Percentiles rank a stretch among this genome's conserved stretches.
phyloP scores from a whole-genome alignment of 2,888 invertebrate species.

The Drosophila gaucha region DNA sequence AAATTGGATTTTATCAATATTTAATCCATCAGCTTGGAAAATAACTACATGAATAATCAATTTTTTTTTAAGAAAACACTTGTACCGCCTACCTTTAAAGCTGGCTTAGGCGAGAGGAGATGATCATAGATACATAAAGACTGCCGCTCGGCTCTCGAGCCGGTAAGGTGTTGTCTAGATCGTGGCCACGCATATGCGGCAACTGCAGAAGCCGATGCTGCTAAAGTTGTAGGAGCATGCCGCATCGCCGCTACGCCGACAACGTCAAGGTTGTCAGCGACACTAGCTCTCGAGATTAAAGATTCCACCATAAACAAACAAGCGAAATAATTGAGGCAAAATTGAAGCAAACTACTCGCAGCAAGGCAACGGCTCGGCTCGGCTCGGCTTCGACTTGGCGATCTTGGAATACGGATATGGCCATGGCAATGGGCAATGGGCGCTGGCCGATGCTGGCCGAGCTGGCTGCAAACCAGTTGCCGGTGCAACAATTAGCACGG shows the following conservation, averaged over 20 bases:
- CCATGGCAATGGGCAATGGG: slow-evolving; percentile 46
- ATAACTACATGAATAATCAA: slow-evolving; percentile 74
- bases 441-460: slow-evolving; percentile 4
- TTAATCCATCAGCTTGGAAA: slow-evolving; percentile 39
- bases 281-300: slow-evolving; percentile 73
- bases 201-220: slow-evolving; percentile 40
- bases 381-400: slow-evolving; percentile 28
- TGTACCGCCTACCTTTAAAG: slow-evolving; percentile 30
- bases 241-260: slow-evolving; percentile 17
- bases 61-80: slow-evolving; percentile 70
- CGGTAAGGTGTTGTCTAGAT: slow-evolving; percentile 72
- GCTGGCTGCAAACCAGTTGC: slow-evolving; percentile 60
- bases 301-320: slow-evolving; percentile 81
- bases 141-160: slow-evolving; percentile 24
- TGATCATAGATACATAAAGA: slow-evolving; percentile 62
- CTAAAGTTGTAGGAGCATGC: slow-evolving; percentile 31
- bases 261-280: slow-evolving; percentile 68
- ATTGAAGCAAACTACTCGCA: slow-evolving; percentile 74
- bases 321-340: slow-evolving; percentile 82
- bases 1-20: background rate
- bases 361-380: slow-evolving; percentile 1
- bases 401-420: slow-evolving; percentile 59
- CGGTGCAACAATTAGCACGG: slow-evolving; percentile 78
- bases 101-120: slow-evolving; percentile 10
- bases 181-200: slow-evolving; percentile 70